Percentiles rank a stretch among this genome's conserved stretches.
Evolutionary conservation across 2,888 invertebrate species (phyloP).

Genomic region (Hemithea aestivaria): DNA sequence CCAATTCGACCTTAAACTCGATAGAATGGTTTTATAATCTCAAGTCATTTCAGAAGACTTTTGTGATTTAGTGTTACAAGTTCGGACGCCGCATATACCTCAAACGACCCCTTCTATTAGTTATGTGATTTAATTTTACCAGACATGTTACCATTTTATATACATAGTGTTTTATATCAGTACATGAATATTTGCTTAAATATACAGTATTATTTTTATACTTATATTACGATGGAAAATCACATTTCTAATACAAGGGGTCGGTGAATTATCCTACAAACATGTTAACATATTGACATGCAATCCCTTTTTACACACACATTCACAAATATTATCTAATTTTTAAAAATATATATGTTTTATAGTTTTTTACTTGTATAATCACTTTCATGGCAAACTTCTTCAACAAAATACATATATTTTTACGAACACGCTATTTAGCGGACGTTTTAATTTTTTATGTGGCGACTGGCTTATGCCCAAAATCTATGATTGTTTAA

Average conservation of each 20-base stretch:
- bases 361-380: no score
- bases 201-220: slow-evolving; percentile 55
- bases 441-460: no score
- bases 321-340: slow-evolving; percentile 2
- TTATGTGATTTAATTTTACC: slow-evolving; percentile 46
- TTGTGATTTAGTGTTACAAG: slow-evolving; percentile 24
- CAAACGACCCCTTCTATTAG: slow-evolving; percentile 45
- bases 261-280: slow-evolving; percentile 4
- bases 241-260: slow-evolving; percentile 37
- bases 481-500: no score
- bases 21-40: slow-evolving; percentile 13
- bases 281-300: slow-evolving; percentile 2
- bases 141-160: slow-evolving; percentile 56
- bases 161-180: slow-evolving; percentile 41
- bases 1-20: slow-evolving; percentile 14
- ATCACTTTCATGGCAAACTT: no score
- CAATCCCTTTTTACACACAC: not conserved
- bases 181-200: slow-evolving; percentile 35
- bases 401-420: no score
- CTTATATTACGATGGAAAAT: slow-evolving; percentile 34
- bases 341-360: no score
- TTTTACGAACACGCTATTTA: no score
- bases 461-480: no score
- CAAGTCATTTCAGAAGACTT: slow-evolving; percentile 5
- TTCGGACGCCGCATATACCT: slow-evolving; percentile 42